Percentiles rank a stretch among this genome's conserved stretches.
Conservation (phyloP, 2,113 vertebrate genomes). For the Nothocercus nigrocapillus region DNA sequence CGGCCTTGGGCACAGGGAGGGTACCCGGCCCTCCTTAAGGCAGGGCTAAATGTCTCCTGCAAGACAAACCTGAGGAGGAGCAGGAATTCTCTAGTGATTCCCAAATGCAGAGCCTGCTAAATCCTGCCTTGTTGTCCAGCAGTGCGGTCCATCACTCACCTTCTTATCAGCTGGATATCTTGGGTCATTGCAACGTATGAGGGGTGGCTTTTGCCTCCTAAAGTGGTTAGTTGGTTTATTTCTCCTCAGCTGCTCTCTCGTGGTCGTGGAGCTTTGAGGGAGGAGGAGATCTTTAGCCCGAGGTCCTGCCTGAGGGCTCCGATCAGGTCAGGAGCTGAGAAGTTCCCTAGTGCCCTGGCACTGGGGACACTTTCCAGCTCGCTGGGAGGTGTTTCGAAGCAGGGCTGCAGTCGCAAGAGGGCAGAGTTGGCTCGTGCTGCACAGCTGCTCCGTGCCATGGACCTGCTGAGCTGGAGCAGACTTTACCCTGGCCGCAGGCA, state of each 20-base stretch:
- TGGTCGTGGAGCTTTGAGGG: neutral
- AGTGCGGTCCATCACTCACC: neutral
- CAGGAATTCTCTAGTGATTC: neutral
- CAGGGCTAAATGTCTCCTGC: neutral
- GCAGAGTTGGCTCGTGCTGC: conserved; percentile 35
- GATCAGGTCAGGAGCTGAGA: neutral
- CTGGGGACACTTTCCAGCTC: neutral
- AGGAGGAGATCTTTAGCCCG: neutral
- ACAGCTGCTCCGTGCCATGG: neutral
- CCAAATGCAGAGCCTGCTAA: neutral
- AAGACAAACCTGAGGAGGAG: neutral
- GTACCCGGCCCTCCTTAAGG: neutral
- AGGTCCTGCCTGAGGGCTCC: neutral
- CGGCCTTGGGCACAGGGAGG: neutral
- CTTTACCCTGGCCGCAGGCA: neutral
- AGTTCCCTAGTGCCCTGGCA: neutral
- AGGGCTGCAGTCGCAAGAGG: conserved; percentile 41
- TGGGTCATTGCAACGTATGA: too few species aligned
- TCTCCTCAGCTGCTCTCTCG: neutral
- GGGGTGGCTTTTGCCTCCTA: too few species aligned
- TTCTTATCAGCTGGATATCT: neutral
- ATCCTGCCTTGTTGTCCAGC: rapidly evolving
- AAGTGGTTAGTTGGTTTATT: neutral
- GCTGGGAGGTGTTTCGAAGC: neutral
- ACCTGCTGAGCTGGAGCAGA: rapidly evolving